Conservation (phyloP, 2,888 invertebrate species). For the Folsomia manolachei region DNA sequence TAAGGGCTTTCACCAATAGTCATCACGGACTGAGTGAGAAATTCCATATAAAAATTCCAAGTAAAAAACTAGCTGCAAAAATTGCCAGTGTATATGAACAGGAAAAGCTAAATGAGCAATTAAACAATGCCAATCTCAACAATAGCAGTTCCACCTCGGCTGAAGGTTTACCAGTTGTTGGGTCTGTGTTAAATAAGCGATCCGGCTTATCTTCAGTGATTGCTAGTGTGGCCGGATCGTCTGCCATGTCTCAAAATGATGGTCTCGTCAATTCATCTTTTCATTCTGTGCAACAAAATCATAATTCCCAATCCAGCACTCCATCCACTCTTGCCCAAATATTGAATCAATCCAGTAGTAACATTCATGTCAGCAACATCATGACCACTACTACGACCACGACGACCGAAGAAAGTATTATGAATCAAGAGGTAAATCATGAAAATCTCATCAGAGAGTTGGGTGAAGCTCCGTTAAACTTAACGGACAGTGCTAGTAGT, state of each 20-base stretch:
- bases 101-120: slow-evolving; percentile 31
- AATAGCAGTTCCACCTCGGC: slow-evolving; percentile 18
- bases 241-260: slow-evolving; percentile 3
- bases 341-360: slow-evolving; percentile 29
- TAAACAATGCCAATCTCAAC: neutral
- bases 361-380: slow-evolving; percentile 25
- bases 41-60: slow-evolving; percentile 46
- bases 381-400: too few species aligned
- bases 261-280: slow-evolving; percentile 20
- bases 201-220: slow-evolving; percentile 20
- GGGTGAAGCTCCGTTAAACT: slow-evolving; percentile 45
- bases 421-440: slow-evolving; percentile 30
- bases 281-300: slow-evolving; percentile 19
- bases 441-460: slow-evolving; percentile 42
- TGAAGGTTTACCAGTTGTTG: slow-evolving; percentile 13
- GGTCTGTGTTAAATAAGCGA: slow-evolving; percentile 7
- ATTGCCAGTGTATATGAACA: slow-evolving; percentile 47
- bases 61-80: slow-evolving; percentile 48
- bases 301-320: slow-evolving; percentile 10
- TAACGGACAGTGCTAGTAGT: slow-evolving; percentile 35
- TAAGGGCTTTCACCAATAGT: slow-evolving; percentile 22
- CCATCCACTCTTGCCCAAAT: slow-evolving; percentile 32
- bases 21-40: slow-evolving; percentile 23
- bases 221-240: neutral
- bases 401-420: slow-evolving; percentile 29